Percentiles rank a stretch among this genome's conserved stretches.
Evolutionary conservation across 2,888 invertebrate genomes (phyloP).

Genomic region (Tenthredo mesomela): DNA sequence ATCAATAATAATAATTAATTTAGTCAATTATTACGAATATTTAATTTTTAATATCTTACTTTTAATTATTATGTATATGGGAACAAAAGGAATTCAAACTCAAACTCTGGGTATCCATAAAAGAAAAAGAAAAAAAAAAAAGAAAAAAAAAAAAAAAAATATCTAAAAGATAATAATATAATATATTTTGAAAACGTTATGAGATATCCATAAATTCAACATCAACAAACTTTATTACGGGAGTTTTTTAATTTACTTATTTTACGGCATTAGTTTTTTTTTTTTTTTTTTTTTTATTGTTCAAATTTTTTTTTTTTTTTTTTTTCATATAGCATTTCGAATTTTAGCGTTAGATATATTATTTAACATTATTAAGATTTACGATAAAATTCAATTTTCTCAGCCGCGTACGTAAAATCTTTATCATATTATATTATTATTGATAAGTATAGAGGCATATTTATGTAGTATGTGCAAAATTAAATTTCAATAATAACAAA

Average conservation of each 20-base stretch:
- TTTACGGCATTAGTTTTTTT: slow-evolving; percentile 6
- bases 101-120: background rate
- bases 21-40: background rate
- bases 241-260: slow-evolving; percentile 28
- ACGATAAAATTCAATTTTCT: slow-evolving; percentile 14
- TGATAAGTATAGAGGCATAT: background rate
- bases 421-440: slow-evolving; percentile 29
- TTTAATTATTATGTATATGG: background rate
- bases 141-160: no score
- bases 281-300: slow-evolving; percentile 19
- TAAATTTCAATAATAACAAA: slow-evolving; percentile 7
- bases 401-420: slow-evolving; percentile 15
- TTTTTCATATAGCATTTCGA: background rate
- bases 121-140: background rate
- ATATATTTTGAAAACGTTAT: slow-evolving; percentile 33
- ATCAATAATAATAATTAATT: background rate
- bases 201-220: slow-evolving; percentile 2
- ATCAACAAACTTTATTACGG: slow-evolving; percentile 36
- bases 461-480: slow-evolving; percentile 10
- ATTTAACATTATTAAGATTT: slow-evolving; percentile 30
- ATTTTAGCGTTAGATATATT: slow-evolving; percentile 8
- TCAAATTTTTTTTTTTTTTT: background rate
- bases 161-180: background rate
- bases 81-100: background rate
- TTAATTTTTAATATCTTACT: background rate